These are phyloP conservation scores for Polypedilum vanderplanki DNA, from an alignment of 1,140 invertebrate genomes.

Conservation along the genomic window DNA sequence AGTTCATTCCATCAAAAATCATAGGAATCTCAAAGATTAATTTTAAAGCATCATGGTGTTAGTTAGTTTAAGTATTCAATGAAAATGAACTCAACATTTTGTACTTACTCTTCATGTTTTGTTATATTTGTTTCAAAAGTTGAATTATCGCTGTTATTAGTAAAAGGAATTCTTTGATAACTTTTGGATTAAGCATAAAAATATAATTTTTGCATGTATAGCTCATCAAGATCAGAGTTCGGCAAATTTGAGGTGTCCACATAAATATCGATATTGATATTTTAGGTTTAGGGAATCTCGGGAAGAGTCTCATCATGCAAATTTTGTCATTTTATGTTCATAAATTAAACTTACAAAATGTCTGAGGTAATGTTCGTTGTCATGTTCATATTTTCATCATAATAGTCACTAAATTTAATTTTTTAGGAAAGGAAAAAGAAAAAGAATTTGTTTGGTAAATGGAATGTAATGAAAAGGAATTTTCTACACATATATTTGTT, in stretches of 20 bases:
- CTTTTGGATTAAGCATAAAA: no score
- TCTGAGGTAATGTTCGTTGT: neutral
- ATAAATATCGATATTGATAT: neutral
- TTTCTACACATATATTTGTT: no score
- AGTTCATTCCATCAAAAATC: neutral
- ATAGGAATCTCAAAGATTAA: slow-evolving; percentile 26
- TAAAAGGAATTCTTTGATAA: neutral
- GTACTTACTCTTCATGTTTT: neutral
- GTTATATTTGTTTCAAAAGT: neutral
- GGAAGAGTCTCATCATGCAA: neutral
- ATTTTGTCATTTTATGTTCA: neutral
- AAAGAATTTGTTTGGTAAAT: neutral
- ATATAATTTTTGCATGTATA: no score
- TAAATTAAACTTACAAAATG: neutral
- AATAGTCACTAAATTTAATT: neutral
- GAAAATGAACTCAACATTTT: neutral
- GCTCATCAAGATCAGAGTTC: neutral
- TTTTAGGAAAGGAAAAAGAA: neutral
- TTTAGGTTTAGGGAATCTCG: neutral
- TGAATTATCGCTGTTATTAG: slow-evolving; percentile 6
- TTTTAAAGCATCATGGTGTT: neutral
- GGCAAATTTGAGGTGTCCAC: neutral
- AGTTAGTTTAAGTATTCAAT: neutral
- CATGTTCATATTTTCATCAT: neutral
- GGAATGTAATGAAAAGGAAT: neutral